Percentiles rank a stretch among this genome's conserved stretches.
These are phyloP conservation scores for Aphrophora alni DNA, from an alignment of 2,888 invertebrate genomes.

Conservation along the genomic window DNA sequence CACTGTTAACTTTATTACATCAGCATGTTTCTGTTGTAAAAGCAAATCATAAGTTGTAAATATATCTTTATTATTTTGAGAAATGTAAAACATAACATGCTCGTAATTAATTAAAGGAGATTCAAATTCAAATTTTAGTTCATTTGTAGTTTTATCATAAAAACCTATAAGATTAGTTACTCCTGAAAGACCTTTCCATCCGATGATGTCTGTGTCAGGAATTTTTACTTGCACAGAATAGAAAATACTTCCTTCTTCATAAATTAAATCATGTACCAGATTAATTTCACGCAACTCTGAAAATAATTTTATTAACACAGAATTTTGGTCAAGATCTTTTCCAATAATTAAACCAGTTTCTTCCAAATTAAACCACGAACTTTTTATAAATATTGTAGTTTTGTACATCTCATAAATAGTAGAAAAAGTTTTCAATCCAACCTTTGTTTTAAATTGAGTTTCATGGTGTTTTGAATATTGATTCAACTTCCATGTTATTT, in stretches of 20 bases:
- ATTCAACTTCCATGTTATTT: background rate
- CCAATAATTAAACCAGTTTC: background rate
- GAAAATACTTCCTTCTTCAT: background rate
- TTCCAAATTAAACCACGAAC: background rate
- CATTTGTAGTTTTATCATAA: background rate
- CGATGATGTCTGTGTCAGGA: background rate
- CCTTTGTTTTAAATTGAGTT: background rate
- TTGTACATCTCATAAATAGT: background rate
- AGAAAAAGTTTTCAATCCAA: background rate
- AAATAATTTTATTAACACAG: background rate
- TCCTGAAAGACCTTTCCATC: background rate
- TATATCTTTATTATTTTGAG: background rate
- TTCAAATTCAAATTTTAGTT: background rate
- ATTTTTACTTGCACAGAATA: background rate
- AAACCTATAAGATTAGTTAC: background rate
- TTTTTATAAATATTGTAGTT: background rate
- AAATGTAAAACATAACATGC: background rate
- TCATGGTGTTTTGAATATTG: background rate
- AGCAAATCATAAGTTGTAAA: background rate
- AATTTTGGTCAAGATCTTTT: background rate
- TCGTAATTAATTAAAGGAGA: background rate
- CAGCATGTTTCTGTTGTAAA: background rate
- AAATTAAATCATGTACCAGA: background rate
- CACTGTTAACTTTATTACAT: background rate
- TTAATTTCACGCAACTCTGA: background rate